phyloP scores from a whole-genome alignment of 2,113 vertebrate genomes.

The Delphinus delphis region DNA sequence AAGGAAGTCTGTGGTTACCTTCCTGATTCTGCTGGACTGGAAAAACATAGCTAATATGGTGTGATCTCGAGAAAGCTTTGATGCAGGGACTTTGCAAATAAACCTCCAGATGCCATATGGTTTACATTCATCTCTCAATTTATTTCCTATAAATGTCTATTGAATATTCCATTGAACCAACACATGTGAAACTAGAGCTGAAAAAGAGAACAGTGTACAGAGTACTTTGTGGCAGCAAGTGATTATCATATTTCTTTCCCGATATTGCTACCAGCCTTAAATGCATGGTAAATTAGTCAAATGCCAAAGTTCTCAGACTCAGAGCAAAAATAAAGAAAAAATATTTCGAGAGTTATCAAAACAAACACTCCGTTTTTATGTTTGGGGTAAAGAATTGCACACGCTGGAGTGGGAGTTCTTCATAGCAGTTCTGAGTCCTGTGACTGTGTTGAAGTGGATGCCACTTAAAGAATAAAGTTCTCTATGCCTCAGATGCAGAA shows the following conservation, averaged over 20 bases:
- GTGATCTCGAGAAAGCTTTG: constrained; percentile 99
- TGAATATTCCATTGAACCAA: constrained; percentile 95
- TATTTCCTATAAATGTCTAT: constrained; percentile 99
- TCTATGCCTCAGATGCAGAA: constrained; percentile 58
- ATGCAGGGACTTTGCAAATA: constrained; percentile 99
- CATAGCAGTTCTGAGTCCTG: constrained; percentile 44
- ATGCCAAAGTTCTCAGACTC: constrained; percentile 83
- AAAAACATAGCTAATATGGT: constrained; percentile 99
- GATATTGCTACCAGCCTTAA: constrained; percentile 88
- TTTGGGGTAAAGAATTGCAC: constrained; percentile 67
- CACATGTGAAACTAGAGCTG: constrained; percentile 94
- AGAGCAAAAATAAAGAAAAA: constrained; percentile 83
- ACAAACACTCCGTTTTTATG: constrained; percentile 80
- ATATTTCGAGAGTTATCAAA: constrained; percentile 83
- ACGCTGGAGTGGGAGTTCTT: constrained; percentile 46
- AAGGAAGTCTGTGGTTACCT: constrained; percentile 99
- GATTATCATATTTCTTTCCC: constrained; percentile 92
- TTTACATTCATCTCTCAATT: constrained; percentile 99
- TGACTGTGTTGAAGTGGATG: constrained; percentile 75
- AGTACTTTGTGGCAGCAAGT: constrained; percentile 92
- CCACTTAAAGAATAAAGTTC: constrained; percentile 78
- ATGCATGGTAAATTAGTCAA: constrained; percentile 84
- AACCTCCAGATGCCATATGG: constrained; percentile 98
- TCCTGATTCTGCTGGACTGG: constrained; percentile 98
- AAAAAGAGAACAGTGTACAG: constrained; percentile 90